Evolutionary conservation across 2,888 invertebrate genomes (phyloP).

Genomic region (Xanthorhoe designata): DNA sequence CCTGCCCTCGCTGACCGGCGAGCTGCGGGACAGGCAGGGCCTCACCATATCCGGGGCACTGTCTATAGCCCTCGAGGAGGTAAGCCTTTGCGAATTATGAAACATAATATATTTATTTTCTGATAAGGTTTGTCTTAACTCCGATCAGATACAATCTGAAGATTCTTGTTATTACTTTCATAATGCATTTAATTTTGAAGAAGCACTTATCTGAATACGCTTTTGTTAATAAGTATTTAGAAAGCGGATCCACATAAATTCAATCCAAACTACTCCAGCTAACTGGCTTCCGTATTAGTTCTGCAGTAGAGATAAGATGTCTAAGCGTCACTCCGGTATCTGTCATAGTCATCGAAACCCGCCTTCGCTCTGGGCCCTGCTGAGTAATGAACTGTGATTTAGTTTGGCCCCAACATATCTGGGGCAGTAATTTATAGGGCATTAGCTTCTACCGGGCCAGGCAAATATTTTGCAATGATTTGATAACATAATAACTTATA

Average conservation of each 20-base stretch:
- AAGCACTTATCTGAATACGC: too few relatives aligned
- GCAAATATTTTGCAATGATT: slow-evolving; percentile 20
- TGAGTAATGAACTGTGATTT: slow-evolving; percentile 28
- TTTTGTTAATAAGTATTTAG: too few relatives aligned
- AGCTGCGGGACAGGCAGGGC: slow-evolving; percentile 92
- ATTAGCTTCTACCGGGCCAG: slow-evolving; percentile 25
- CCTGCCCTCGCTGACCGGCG: slow-evolving; percentile 92
- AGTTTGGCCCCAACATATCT: slow-evolving; percentile 26
- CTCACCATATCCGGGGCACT: slow-evolving; percentile 96
- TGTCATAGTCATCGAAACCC: neutral
- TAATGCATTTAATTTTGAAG: too few relatives aligned
- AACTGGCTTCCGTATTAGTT: neutral
- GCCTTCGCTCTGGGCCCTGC: neutral
- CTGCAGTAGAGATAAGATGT: neutral
- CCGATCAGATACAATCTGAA: too few relatives aligned
- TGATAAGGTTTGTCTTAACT: neutral
- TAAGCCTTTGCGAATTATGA: slow-evolving; percentile 55
- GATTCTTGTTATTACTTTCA: too few relatives aligned
- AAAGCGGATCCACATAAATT: too few relatives aligned
- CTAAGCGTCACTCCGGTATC: slow-evolving; percentile 35
- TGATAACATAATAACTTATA: slow-evolving; percentile 3
- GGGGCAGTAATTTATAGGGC: slow-evolving; percentile 30
- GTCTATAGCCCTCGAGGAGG: slow-evolving; percentile 94
- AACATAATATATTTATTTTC: neutral
- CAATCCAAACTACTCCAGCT: neutral